phyloP scores from a whole-genome alignment of 2,888 invertebrate genomes.

The Linyphia triangularis region DNA sequence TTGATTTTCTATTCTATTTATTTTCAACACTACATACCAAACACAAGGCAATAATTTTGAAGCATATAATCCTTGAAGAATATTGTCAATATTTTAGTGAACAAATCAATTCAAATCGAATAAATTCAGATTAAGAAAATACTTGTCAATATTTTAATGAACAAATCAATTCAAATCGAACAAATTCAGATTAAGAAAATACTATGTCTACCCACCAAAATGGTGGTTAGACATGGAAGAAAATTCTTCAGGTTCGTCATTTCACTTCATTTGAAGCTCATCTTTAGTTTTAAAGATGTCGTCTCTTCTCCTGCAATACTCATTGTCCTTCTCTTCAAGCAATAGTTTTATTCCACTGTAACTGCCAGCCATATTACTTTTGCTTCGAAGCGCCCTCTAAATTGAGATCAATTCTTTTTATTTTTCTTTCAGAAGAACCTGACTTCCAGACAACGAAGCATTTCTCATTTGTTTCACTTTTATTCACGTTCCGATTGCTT shows the following conservation, averaged over 20 bases:
- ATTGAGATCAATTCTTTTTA: conserved; percentile 31
- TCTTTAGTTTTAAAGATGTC: conserved; percentile 21
- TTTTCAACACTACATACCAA: too few relatives aligned
- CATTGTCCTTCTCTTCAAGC: background rate
- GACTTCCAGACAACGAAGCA: background rate
- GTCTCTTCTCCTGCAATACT: background rate
- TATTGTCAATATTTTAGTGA: too few relatives aligned
- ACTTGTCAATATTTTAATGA: too few relatives aligned
- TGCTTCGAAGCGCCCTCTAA: conserved; percentile 11
- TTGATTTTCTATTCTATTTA: too few relatives aligned
- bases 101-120: too few relatives aligned
- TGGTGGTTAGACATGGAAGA: background rate
- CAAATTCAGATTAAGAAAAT: too few relatives aligned
- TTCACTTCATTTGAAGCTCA: background rate
- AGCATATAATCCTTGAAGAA: too few relatives aligned
- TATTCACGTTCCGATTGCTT: background rate
- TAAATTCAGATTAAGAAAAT: too few relatives aligned
- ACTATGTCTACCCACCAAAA: background rate
- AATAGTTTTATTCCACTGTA: background rate
- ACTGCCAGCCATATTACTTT: conserved; percentile 47
- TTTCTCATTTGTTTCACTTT: conserved; percentile 31
- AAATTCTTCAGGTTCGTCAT: background rate
- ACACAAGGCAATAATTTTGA: too few relatives aligned
- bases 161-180: too few relatives aligned
- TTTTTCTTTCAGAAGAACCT: background rate